phyloP scores from a whole-genome alignment of 2,113 vertebrate species.

The Lasiurus cinereus region DNA sequence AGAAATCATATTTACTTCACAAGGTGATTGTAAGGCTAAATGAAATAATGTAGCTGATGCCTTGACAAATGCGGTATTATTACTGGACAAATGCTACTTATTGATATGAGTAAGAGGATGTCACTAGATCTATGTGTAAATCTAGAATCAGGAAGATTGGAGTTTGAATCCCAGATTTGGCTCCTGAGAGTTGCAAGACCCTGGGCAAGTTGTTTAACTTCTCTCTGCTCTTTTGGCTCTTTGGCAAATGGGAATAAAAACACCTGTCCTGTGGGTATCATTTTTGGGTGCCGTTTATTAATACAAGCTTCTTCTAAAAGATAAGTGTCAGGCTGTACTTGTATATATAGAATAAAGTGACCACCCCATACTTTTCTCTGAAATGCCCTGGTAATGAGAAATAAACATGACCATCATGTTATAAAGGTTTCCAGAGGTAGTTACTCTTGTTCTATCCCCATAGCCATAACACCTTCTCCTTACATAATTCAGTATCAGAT shows the following conservation, averaged over 20 bases:
- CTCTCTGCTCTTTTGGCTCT: neutral
- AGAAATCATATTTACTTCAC: neutral
- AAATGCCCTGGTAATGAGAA: neutral
- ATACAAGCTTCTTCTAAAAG: neutral
- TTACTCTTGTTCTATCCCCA: neutral
- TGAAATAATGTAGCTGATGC: neutral
- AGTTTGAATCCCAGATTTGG: neutral
- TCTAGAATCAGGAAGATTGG: neutral
- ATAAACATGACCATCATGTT: neutral
- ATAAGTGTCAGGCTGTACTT: neutral
- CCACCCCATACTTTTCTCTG: neutral
- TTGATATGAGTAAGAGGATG: neutral
- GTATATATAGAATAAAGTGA: neutral
- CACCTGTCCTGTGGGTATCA: neutral
- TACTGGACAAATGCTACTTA: neutral
- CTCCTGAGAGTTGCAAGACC: neutral
- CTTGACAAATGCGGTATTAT: neutral
- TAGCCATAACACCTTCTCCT: neutral
- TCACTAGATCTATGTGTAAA: neutral
- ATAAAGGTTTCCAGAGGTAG: neutral
- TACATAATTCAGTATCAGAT: neutral
- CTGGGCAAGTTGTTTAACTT: neutral
- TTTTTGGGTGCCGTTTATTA: neutral
- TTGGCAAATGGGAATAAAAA: slow-evolving; percentile 5
- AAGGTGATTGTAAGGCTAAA: neutral